These are phyloP conservation scores for Ceratina australensis DNA, from an alignment of 1,140 invertebrate genomes.

Conservation along the genomic window DNA sequence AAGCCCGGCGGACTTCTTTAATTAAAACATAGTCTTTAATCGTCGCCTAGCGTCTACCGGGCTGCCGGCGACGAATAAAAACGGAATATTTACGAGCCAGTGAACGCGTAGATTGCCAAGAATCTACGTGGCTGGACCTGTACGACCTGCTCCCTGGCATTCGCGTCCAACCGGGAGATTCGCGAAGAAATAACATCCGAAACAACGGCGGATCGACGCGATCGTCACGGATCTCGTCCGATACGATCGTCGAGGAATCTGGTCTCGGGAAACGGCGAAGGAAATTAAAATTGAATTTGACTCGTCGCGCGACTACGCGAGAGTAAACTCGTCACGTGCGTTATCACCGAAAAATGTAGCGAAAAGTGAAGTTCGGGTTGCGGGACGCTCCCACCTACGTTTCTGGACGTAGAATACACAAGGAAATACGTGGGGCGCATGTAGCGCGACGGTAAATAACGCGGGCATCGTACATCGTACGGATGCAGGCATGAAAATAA, in stretches of 20 bases:
- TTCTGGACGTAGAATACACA: constrained; percentile 33
- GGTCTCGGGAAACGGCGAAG: no score
- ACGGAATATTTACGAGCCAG: constrained; percentile 12
- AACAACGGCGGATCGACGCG: no score
- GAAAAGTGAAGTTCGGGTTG: constrained; percentile 7
- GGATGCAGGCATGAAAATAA: constrained; percentile 53
- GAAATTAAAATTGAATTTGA: neutral
- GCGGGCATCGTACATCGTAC: neutral
- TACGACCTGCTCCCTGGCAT: no score
- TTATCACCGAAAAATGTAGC: constrained; percentile 22
- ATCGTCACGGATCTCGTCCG: no score
- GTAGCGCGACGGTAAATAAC: neutral
- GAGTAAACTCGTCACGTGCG: neutral
- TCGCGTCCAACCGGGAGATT: no score
- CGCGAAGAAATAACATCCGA: no score
- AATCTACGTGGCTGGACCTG: constrained; percentile 6
- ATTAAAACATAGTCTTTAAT: constrained; percentile 27
- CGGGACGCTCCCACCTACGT: neutral
- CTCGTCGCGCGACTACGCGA: neutral
- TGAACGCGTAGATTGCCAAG: constrained; percentile 9
- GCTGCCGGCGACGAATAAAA: neutral
- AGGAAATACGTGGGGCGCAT: constrained; percentile 59
- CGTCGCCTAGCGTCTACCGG: neutral
- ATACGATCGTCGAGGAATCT: no score
- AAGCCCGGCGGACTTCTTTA: constrained; percentile 20